Base-by-base conservation (phyloP, 2,113 vertebrate genomes). In the Dipodomys merriami region DNA sequence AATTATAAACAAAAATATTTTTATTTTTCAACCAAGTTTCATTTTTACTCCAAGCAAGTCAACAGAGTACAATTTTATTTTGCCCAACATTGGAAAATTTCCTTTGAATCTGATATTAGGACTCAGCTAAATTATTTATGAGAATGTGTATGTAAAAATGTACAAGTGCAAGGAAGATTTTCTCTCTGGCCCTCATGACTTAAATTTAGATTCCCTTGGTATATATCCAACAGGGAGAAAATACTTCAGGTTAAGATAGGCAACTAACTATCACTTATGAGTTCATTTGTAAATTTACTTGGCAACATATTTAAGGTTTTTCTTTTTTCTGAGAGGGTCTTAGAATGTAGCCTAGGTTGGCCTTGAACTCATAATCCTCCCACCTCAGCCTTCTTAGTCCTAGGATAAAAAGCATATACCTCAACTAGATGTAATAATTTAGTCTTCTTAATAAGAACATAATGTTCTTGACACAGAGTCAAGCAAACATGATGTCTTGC, bases 101-200 rank as follows among this genome's bases (percentile, higher is more conserved):
- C 73, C 23, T 90, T 72, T 57, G 86, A 95, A 20, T 84, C 79
- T 77, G n/a, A n/a, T 76, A 83, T 81, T 84, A 76, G 53, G 12
- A n/a, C 29, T 88, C 15, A 92, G 15, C 18, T 49, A 90, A 86
- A 92, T 79, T 93, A 78, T 53, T 90, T 81, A 86, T 78, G 22
- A 88, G 7, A 10, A 8, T 77, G 0, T 35, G 62, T 29, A 46
- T 71, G n/a, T 2, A 77, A 35, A 78, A 12, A 22, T 53, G 10
- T 53, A 69, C 12, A 78, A n/a, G 25, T 93, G 3, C 5, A 87
- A 72, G 74, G 44, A 86, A 88, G 39, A 25, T 18, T 25, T 94
- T 89, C 16, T 89, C 22, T 69, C 86, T 44, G 86, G 65, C 74
- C 35, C 35, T 39, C 35, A 39, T 39, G 35, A 39, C 35, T 39